These are phyloP conservation scores for Clivina fossor DNA, from an alignment of 2,888 invertebrate genomes.

Conservation along the genomic window DNA sequence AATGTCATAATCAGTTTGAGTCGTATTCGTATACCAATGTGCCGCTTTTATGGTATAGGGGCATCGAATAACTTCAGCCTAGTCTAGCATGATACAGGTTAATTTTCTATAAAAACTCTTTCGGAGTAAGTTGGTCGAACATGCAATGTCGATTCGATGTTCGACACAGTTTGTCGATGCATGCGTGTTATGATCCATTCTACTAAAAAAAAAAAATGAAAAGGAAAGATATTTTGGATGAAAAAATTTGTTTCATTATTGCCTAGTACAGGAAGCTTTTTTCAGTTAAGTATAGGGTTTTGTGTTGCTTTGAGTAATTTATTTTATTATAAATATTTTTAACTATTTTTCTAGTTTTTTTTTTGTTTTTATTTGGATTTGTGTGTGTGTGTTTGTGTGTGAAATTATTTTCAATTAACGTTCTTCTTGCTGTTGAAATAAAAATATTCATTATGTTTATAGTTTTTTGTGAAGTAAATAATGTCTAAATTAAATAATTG, in stretches of 20 bases:
- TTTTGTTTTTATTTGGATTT: neutral
- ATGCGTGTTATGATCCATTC: too few relatives aligned
- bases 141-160: conserved; percentile 18
- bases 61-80: conserved; percentile 8
- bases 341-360: conserved; percentile 16
- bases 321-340: conserved; percentile 29
- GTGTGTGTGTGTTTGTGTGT: neutral
- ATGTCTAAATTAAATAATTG: neutral
- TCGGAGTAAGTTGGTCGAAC: conserved; percentile 21
- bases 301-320: conserved; percentile 12
- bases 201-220: too few relatives aligned
- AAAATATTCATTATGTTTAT: neutral
- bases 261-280: conserved; percentile 26
- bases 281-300: conserved; percentile 27
- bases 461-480: neutral
- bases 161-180: conserved; percentile 26
- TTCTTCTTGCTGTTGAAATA: neutral
- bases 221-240: conserved; percentile 27
- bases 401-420: conserved; percentile 27
- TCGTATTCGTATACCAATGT: too few relatives aligned
- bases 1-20: neutral
- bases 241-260: conserved; percentile 32
- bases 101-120: conserved; percentile 41
- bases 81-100: conserved; percentile 41
- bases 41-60: conserved; percentile 18